Evolutionary conservation across 2,113 vertebrate genomes (phyloP).

Genomic region (Dicrurus megarhynchus): DNA sequence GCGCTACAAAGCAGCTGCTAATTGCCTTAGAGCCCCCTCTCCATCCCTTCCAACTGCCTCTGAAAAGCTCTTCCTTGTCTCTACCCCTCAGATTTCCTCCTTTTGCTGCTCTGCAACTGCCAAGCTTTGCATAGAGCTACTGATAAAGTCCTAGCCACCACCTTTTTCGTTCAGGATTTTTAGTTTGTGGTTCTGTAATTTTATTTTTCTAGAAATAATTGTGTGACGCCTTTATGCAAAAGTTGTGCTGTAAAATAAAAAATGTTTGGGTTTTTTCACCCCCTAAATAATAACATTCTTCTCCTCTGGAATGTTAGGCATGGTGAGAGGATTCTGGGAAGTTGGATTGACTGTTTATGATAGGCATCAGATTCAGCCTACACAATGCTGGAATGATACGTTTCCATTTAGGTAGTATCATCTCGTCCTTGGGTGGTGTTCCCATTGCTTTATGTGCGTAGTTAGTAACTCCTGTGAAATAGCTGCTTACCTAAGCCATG

Average conservation of each 20-base stretch:
- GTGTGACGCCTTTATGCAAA: background rate
- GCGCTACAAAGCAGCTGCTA: constrained; percentile 3
- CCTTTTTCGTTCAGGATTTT: background rate
- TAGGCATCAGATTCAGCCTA: background rate
- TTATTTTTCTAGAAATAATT: background rate
- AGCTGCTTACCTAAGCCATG: background rate
- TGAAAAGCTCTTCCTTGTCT: constrained; percentile 17
- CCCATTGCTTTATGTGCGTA: background rate
- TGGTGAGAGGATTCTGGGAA: background rate
- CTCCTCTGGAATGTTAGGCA: background rate
- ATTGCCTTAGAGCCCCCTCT: background rate
- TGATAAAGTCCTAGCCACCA: background rate
- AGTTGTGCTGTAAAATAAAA: background rate
- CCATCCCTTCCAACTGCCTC: background rate
- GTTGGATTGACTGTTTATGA: background rate
- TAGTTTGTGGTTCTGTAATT: background rate
- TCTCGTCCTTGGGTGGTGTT: background rate
- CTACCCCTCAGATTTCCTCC: background rate
- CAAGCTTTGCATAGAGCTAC: constrained; percentile 47
- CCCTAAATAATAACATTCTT: background rate
- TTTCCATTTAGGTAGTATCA: background rate
- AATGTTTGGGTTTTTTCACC: background rate
- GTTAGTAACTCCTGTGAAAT: background rate
- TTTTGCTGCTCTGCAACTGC: constrained; percentile 28
- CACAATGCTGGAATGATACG: background rate